Evolutionary conservation across 1,140 invertebrate genomes (phyloP).

Genomic region (Solen grandis): DNA sequence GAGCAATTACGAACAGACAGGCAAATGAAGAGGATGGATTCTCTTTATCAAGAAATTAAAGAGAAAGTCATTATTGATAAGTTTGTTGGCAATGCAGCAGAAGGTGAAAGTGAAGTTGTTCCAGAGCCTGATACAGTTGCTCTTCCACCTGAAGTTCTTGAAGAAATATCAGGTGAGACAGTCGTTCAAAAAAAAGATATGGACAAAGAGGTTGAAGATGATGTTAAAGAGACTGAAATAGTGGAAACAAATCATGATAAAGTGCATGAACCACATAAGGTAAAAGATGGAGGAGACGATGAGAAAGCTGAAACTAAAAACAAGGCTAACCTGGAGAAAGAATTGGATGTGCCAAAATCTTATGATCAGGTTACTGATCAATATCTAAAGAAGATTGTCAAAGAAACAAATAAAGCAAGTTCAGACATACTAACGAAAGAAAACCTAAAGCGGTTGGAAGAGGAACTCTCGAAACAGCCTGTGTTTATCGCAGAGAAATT

Average conservation of each 20-base stretch:
- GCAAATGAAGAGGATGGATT: slow-evolving; percentile 28
- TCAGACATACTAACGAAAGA: not conserved
- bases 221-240: not conserved
- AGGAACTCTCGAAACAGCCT: too few species aligned
- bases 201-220: not conserved
- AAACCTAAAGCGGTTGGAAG: not conserved
- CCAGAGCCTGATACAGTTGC: not conserved
- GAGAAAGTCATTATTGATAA: slow-evolving; percentile 26
- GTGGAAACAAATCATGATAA: too few species aligned
- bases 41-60: slow-evolving; percentile 32
- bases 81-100: not conserved
- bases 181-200: not conserved
- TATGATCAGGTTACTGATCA: too few species aligned
- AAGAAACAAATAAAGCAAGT: too few species aligned
- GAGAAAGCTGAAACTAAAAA: too few species aligned
- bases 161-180: not conserved
- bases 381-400: too few species aligned
- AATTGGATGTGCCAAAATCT: too few species aligned
- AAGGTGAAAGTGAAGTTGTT: not conserved
- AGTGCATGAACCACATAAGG: too few species aligned
- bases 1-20: not conserved
- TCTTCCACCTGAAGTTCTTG: not conserved
- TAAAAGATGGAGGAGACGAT: too few species aligned
- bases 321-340: too few species aligned
- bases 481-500: not conserved